Percentiles rank a stretch among this genome's conserved stretches.
Conservation (phyloP, 2,797 vertebrate species). For the Falco berigora region DNA sequence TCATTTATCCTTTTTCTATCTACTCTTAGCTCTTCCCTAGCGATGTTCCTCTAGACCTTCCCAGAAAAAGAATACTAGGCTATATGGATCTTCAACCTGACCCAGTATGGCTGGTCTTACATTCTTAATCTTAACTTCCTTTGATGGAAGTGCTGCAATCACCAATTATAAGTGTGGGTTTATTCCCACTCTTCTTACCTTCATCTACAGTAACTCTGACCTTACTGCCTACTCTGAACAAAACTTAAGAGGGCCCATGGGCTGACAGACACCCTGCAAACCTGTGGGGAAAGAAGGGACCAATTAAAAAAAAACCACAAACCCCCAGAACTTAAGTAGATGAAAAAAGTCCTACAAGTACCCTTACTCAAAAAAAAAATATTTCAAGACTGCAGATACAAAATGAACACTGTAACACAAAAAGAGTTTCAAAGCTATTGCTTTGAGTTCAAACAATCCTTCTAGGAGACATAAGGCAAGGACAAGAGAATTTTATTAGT, state of each 20-base stretch:
- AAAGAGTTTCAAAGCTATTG: not conserved
- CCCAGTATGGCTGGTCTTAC: not conserved
- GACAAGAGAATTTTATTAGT: not conserved
- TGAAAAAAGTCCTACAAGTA: not conserved
- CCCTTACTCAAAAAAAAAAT: not conserved
- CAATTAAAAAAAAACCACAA: not conserved
- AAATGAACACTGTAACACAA: not conserved
- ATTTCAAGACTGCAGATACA: not conserved
- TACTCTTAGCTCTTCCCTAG: not conserved
- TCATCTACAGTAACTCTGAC: not conserved
- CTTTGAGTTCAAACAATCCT: not conserved
- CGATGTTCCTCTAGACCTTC: not conserved
- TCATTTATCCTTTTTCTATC: not conserved
- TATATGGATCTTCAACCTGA: not conserved
- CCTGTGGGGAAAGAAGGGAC: not conserved
- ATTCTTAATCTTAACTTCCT: not conserved
- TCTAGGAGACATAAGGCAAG: not conserved
- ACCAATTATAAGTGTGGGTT: rapidly evolving
- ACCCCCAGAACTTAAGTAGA: not conserved
- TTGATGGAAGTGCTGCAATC: not conserved
- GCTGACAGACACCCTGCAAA: not conserved
- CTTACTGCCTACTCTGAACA: not conserved
- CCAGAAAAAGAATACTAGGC: not conserved
- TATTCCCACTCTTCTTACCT: not conserved
- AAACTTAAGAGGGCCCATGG: too few relatives aligned